phyloP scores from a whole-genome alignment of 2,113 vertebrate species.

The Psophia crepitans region DNA sequence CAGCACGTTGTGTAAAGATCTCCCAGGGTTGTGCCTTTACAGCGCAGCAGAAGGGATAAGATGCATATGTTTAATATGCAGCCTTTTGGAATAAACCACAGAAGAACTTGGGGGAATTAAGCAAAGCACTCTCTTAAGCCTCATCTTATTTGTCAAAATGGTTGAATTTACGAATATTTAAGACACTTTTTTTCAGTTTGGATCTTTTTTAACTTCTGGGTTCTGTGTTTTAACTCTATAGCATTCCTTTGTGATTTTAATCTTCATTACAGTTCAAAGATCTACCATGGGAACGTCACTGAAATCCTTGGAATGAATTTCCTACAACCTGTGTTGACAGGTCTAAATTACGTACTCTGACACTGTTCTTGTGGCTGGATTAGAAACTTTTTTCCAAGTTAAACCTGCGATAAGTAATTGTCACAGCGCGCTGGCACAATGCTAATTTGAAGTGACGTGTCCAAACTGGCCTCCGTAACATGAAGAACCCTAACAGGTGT shows the following conservation, averaged over 20 bases:
- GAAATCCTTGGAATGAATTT: conserved; percentile 64
- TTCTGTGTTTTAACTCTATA: background rate
- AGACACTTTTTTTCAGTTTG: background rate
- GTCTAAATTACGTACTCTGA: conserved; percentile 80
- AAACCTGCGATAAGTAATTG: conserved; percentile 85
- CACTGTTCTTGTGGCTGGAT: conserved; percentile 81
- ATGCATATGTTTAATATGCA: background rate
- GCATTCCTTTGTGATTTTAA: conserved; percentile 64
- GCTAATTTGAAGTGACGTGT: conserved; percentile 83
- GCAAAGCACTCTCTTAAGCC: background rate
- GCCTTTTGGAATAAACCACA: background rate
- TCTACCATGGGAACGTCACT: conserved; percentile 63
- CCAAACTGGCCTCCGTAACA: conserved; percentile 78
- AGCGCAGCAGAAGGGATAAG: background rate
- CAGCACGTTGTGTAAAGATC: background rate
- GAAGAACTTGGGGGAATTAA: background rate
- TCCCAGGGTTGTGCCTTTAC: background rate
- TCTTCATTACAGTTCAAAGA: conserved; percentile 22
- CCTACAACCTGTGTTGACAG: conserved; percentile 75
- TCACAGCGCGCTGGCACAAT: conserved; percentile 77
- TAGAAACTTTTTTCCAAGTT: conserved; percentile 78
- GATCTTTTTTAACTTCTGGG: background rate
- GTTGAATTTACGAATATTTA: background rate
- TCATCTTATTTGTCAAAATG: background rate
- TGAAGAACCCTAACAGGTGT: conserved; percentile 87